Base-by-base conservation (phyloP, 2,113 vertebrate genomes). In the Plectropomus leopardus region DNA sequence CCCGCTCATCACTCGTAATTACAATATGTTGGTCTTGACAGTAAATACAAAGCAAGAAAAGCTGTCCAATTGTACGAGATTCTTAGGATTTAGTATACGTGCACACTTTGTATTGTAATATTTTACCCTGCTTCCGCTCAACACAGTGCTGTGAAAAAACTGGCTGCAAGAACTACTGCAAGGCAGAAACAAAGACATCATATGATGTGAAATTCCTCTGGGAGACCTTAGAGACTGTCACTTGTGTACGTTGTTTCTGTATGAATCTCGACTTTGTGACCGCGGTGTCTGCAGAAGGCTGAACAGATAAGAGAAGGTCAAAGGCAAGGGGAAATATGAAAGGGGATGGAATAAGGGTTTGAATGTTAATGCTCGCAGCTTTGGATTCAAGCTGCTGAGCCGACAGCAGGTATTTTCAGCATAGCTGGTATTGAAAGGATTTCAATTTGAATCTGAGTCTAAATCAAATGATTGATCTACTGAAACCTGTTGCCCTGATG, bases 271-370 rank as follows among this genome's bases (percentile, higher is more conserved):
- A 36, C 54, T 60, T n/a, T 44, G 24, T 51, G 59, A 36, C 65
- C 3, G 30, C 11, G 9, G 30, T 19, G 21, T 53, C 55, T 57
- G 76, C 28, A 47, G 34, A 59, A 42, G 69, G 34, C 45, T 69
- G 50, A 65, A 14, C 66, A 34, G 59, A 72, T 72, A 30, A 47
- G 48, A 58, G 63, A 74, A 54, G 14, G 60, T 60, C 61, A 76
- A 7, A 30, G 51, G 64, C 4, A 16, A 28, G 21, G 21, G 6
- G 61, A 61, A 32, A 50, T 58, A 48, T n/a, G 14, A 71, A 36
- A 70, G 19, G 5, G 64, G 24, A 55, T 10, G 24, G 32, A 82
- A 44, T 4, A 17, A 45, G 28, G 32, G 34, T 55, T 72, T 68
- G 36, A 67, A 60, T 67, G 64, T 64, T 68, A 32, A 64, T 53